Base-by-base conservation (phyloP, 2,113 vertebrate species). In the Synchiropus splendidus region DNA sequence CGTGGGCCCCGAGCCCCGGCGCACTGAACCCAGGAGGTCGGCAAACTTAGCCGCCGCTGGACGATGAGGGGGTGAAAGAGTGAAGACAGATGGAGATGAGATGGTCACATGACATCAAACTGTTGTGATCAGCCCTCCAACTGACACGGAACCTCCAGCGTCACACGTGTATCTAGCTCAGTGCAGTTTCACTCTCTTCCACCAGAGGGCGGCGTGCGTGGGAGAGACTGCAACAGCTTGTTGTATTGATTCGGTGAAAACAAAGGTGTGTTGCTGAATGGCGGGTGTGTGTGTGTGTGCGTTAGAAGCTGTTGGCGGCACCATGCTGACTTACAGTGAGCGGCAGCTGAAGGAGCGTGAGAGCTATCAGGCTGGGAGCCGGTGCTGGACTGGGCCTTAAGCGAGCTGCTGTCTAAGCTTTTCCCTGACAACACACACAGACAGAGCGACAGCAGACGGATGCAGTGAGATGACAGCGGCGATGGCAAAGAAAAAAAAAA, bases 1-100 rank as follows among this genome's bases (percentile, higher is more conserved):
- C 4, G 44, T 52, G 60, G 84, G 79, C 59, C 83, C 86, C 4
- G 83, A 85, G 65, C 78, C 79, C 77, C 79, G 77, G 15, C 86
- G 82, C 62, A 87, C 82, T 16, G 78, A 84, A 67, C 84, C 83
- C 74, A 88, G 78, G 42, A 85, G 79, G 75, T 87, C 86, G 45
- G 86, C 75, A 36, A 87, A 82, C 78, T 87, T 88, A 58, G 85
- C 77, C 38, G 82, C 82, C 9, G 73, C 70, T 77, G 58, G 16
- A 57, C 61, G 56, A 48, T 60, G 36, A 42, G 18, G 55, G 37
- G 54, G n/a, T n/a, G n/a, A n/a, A n/a, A n/a, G n/a, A n/a, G n/a
- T n/a, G n/a, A n/a, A 16, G 45, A 35, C 55, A 37, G 47, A 40
- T 66, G 39, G 31, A 52, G 34, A 68, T 38, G 67, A 37, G 47